Conservation (phyloP, 2,888 invertebrate species). For the Meliscaeva auricollis region DNA sequence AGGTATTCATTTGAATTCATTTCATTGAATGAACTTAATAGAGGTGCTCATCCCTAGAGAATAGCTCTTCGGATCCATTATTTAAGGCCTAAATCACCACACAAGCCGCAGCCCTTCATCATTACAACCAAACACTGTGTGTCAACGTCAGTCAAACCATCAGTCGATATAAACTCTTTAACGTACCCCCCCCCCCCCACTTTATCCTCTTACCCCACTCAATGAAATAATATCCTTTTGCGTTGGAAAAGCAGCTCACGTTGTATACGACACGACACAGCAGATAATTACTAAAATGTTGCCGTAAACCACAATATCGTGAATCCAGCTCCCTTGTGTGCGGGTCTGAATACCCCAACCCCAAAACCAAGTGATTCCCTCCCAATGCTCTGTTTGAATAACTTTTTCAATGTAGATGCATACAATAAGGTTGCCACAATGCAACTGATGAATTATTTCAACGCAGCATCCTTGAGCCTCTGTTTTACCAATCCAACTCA, state of each 20-base stretch:
- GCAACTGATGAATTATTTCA: slow-evolving; percentile 37
- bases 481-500: slow-evolving; percentile 30
- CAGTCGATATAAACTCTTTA: slow-evolving; percentile 22
- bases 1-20: slow-evolving; percentile 59
- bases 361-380: background rate
- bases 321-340: slow-evolving; percentile 21
- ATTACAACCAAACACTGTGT: slow-evolving; percentile 50
- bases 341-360: background rate
- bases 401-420: slow-evolving; percentile 4
- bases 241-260: slow-evolving; percentile 43
- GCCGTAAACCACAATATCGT: slow-evolving; percentile 65
- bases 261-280: slow-evolving; percentile 39
- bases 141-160: slow-evolving; percentile 66
- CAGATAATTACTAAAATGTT: slow-evolving; percentile 70
- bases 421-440: slow-evolving; percentile 25
- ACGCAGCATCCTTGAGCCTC: slow-evolving; percentile 28
- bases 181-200: background rate
- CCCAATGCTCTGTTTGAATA: slow-evolving; percentile 14
- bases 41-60: slow-evolving; percentile 11
- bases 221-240: slow-evolving; percentile 49
- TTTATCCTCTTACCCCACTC: too few relatives aligned
- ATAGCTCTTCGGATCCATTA: slow-evolving; percentile 62
- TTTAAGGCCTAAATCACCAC: slow-evolving; percentile 73
- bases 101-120: slow-evolving; percentile 67
- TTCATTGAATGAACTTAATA: slow-evolving; percentile 50